These are phyloP conservation scores for Oenanthe melanoleuca DNA, from an alignment of 2,113 vertebrate genomes.

Conservation along the genomic window DNA sequence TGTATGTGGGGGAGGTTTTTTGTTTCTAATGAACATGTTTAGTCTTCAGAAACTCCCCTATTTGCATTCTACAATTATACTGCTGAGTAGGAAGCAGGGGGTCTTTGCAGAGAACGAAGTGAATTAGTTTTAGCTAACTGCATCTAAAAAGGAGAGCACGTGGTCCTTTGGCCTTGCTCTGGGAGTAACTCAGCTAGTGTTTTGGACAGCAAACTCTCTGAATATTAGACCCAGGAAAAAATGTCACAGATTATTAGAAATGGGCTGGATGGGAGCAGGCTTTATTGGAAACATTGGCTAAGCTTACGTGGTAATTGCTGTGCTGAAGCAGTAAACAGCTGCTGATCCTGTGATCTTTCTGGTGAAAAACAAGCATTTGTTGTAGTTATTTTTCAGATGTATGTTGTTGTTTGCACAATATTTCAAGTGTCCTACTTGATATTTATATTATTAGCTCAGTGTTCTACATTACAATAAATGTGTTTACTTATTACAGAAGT, in stretches of 20 bases:
- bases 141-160: constrained; percentile 46
- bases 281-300: constrained; percentile 63
- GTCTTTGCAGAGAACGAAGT: constrained; percentile 17
- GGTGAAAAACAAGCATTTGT: constrained; percentile 41
- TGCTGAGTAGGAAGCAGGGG: constrained; percentile 33
- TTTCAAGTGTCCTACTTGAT: constrained; percentile 43
- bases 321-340: constrained; percentile 62
- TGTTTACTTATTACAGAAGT: constrained; percentile 57
- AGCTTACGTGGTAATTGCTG: background rate
- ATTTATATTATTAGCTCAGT: constrained; percentile 61
- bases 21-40: constrained; percentile 30
- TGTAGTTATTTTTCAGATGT: constrained; percentile 43
- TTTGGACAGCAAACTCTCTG: constrained; percentile 35
- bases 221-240: constrained; percentile 49
- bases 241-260: constrained; percentile 53
- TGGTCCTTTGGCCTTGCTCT: constrained; percentile 23
- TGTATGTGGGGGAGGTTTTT: background rate
- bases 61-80: background rate
- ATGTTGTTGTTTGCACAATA: constrained; percentile 39
- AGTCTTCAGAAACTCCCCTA: constrained; percentile 20
- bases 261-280: constrained; percentile 13
- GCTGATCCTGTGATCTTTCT: constrained; percentile 59
- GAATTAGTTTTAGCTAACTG: constrained; percentile 54
- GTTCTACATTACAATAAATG: constrained; percentile 50
- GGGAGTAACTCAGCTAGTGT: background rate